Conservation (phyloP, 2,797 vertebrate species). For the Luscinia megarhynchos region DNA sequence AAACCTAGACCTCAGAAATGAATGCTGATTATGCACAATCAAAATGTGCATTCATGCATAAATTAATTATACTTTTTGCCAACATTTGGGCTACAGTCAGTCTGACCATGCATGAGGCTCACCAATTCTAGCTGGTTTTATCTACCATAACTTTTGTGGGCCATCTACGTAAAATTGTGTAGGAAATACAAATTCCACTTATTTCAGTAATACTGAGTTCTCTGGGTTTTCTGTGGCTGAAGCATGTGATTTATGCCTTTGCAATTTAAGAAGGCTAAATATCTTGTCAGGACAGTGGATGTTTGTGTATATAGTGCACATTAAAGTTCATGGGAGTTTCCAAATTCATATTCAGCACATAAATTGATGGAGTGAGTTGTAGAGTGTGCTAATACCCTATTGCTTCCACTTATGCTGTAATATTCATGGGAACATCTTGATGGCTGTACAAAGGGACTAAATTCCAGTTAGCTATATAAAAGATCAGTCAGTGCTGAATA, state of each 20-base stretch:
- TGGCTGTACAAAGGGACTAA: not conserved
- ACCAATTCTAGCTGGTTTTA: not conserved
- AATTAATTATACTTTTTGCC: not conserved
- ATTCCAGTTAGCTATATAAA: not conserved
- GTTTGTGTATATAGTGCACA: not conserved
- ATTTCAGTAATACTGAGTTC: not conserved
- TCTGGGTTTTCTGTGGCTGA: not conserved
- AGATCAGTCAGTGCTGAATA: not conserved
- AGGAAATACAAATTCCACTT: not conserved
- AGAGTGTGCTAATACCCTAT: not conserved
- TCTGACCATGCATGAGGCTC: not conserved
- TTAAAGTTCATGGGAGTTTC: conserved; percentile 13
- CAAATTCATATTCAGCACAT: not conserved
- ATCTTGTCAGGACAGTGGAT: not conserved
- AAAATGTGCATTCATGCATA: not conserved
- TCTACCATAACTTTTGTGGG: not conserved
- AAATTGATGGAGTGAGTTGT: not conserved
- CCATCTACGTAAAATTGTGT: not conserved
- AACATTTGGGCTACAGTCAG: not conserved
- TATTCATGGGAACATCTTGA: not conserved
- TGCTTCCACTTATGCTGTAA: not conserved
- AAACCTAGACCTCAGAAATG: not conserved
- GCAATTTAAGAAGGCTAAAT: not conserved
- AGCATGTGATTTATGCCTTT: not conserved
- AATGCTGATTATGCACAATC: not conserved